Evolutionary conservation across 1,140 invertebrate species (phyloP), one percentile per base, ranked within the genome.

Genomic region (Drosophila dunni): DNA sequence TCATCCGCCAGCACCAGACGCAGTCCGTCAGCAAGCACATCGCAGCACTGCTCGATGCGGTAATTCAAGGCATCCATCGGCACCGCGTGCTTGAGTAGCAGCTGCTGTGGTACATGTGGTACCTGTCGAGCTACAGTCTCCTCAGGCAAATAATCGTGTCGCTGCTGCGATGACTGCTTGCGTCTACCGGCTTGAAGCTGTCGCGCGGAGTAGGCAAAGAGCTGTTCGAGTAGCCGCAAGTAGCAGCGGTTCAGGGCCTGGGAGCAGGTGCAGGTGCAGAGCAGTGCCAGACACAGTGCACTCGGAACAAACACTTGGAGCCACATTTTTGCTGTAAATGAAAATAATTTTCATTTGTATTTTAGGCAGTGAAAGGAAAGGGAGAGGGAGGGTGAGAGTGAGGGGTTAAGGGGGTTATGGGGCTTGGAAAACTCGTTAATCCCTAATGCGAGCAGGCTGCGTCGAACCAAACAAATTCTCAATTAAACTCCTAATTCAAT

Each of bases 401-500:
- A 20, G 8, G 54, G 9, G 15, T n/a, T n/a, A 11, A 3, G 15
- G 51, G 9, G 38, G n/a, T 1, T 10, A 17, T 0, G 7, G 15
- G 13, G 3, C 4, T n/a, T 42, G 10, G n/a, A 33, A 57, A 58
- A 50, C 33, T 60, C 54, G 42, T 61, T 51, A 61, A 61, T 61
- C 15, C 34, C 51, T 33, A 53, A 53, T 42, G 40, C 40, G 40
- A 13, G 11, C 36, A 38, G 36, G 11, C 40, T 11, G 40, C 40
- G 40, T 42, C 40, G 44, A n/a, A n/a, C 33, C 63, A 64, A 77
- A 50, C 69, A 76, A 80, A 67, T 69, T 80, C 67, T 61, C 83
- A 88, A 86, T 88, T 86, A 88, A 82, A 88, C 73, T 34, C 72
- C 33, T 83, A 88, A 86, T 86, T 88, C 68, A 88, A 86, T 86